Percentiles rank a stretch among this genome's conserved stretches.
These are phyloP conservation scores for Mionectes olivaceus DNA, from an alignment of 2,797 vertebrate species.

Conservation along the genomic window DNA sequence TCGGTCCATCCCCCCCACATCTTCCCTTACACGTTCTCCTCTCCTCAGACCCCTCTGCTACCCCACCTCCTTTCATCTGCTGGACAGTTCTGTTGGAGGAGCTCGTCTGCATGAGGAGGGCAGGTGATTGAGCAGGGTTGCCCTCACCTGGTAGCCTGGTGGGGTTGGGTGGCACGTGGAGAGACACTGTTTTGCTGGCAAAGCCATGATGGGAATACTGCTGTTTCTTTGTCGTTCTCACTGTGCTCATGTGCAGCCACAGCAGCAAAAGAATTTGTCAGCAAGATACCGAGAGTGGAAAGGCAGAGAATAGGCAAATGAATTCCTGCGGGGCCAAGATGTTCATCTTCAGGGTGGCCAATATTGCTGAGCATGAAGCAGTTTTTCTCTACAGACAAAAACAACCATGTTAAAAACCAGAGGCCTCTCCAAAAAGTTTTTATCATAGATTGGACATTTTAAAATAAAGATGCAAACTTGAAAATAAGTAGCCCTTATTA, in stretches of 20 bases:
- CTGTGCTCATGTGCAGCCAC: fast-evolving
- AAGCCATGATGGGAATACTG: neutral
- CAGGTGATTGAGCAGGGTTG: fast-evolving
- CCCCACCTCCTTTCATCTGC: neutral
- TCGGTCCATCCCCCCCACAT: fast-evolving
- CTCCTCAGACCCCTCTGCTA: neutral
- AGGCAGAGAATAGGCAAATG: neutral
- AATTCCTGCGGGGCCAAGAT: neutral
- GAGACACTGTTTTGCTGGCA: fast-evolving
- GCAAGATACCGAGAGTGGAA: neutral
- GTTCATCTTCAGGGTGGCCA: neutral
- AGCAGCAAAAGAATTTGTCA: neutral
- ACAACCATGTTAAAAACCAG: neutral
- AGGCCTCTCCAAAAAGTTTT: neutral
- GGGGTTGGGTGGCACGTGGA: fast-evolving
- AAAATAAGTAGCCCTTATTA: neutral
- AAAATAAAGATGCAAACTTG: neutral
- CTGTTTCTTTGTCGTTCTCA: fast-evolving
- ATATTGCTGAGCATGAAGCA: neutral
- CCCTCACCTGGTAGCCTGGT: neutral
- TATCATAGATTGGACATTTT: neutral
- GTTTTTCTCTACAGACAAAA: neutral
- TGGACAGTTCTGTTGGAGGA: fast-evolving
- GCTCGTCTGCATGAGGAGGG: neutral
- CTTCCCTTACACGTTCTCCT: neutral